These are phyloP conservation scores for Ernsta delagoae DNA, from an alignment of 2,888 invertebrate genomes.

Conservation along the genomic window DNA sequence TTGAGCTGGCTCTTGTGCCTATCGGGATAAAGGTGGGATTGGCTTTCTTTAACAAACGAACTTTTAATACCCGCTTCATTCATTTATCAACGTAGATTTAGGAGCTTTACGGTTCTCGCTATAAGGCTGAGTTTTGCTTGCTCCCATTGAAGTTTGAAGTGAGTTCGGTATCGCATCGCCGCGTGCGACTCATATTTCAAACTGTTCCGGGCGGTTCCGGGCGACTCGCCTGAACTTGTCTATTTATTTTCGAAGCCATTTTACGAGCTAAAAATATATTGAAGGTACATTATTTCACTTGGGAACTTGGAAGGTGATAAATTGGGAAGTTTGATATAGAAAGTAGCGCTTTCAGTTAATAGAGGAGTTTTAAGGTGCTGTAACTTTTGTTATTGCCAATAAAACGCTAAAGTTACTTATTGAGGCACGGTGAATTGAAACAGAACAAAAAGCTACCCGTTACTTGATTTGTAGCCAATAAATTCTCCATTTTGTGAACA, in stretches of 20 bases:
- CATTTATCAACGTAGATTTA: conserved; percentile 18
- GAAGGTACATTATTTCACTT: conserved; percentile 20
- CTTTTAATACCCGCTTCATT: conserved; percentile 26
- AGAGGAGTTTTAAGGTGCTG: conserved; percentile 22
- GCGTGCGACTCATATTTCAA: conserved; percentile 44
- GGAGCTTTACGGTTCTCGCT: conserved; percentile 1
- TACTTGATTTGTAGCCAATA: conserved; percentile 8
- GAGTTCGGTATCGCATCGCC: conserved; percentile 12
- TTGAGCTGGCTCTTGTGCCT: conserved; percentile 12
- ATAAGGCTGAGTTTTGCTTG: conserved; percentile 18
- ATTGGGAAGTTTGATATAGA: conserved; percentile 28
- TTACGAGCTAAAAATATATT: conserved; percentile 30
- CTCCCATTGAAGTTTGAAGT: conserved; percentile 2
- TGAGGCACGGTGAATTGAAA: conserved; percentile 16
- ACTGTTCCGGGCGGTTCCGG: conserved; percentile 34
- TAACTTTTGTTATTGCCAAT: conserved; percentile 31
- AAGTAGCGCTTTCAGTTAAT: conserved; percentile 22
- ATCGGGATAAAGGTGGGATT: conserved; percentile 26
- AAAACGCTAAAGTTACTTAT: conserved; percentile 26
- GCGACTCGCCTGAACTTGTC: conserved; percentile 40
- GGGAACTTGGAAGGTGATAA: conserved; percentile 25
- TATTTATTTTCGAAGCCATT: conserved; percentile 40
- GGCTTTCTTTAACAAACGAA: conserved; percentile 21
- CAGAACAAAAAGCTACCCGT: conserved; percentile 12
- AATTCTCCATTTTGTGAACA: background rate